Evolutionary conservation across 30 jellyfish, hydroid and myxozoan species (phyloP).

Genomic region (Cassiopea xamachana): DNA sequence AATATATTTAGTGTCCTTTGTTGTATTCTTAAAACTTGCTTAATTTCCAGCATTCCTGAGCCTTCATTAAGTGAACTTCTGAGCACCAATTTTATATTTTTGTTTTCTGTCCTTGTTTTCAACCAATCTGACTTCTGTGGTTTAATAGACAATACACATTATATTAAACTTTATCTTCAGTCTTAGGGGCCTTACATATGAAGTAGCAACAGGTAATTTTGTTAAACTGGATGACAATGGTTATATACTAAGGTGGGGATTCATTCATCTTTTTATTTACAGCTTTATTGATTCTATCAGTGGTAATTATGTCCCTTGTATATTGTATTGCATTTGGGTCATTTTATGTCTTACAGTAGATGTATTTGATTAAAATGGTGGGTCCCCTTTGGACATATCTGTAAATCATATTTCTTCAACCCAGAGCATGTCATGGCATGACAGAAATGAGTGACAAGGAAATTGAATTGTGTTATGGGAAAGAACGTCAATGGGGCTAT

Average conservation of each 20-base stretch:
- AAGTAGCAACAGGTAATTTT: slow-evolving; percentile 80
- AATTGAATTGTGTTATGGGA: slow-evolving; percentile 73
- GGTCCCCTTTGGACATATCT: too few species aligned
- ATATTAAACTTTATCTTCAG: slow-evolving; percentile 35
- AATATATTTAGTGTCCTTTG: too few species aligned
- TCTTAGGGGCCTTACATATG: slow-evolving; percentile 88
- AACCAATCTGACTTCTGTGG: background rate
- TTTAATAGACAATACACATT: background rate
- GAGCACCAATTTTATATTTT: too few species aligned
- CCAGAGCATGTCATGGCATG: slow-evolving; percentile 97
- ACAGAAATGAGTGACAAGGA: slow-evolving; percentile 69
- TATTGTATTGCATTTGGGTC: too few species aligned
- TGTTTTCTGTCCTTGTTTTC: background rate
- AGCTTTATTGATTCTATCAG: too few species aligned
- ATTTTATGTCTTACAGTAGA: too few species aligned
- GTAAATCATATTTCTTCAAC: background rate
- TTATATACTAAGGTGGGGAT: slow-evolving; percentile 71
- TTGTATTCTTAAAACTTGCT: too few species aligned
- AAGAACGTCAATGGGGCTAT: slow-evolving; percentile 73
- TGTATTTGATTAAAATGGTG: too few species aligned
- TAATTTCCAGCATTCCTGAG: too few species aligned
- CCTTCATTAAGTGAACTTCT: too few species aligned
- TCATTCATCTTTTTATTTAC: background rate
- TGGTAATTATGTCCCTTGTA: background rate
- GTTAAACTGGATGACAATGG: slow-evolving; percentile 84